Conservation (phyloP, 1,140 invertebrate genomes). For the Heliconius congener region DNA sequence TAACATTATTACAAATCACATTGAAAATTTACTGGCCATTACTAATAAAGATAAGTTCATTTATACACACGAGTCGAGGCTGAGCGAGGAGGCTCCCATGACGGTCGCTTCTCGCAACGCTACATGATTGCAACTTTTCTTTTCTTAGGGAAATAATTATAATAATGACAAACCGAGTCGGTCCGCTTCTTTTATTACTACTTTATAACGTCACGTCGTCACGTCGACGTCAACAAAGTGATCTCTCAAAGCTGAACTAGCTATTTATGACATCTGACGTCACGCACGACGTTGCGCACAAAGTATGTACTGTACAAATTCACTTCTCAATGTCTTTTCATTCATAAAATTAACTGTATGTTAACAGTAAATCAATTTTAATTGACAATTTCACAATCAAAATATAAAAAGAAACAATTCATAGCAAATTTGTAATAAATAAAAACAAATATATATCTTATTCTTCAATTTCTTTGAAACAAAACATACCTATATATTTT, state of each 20-base stretch:
- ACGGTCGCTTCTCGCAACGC: not conserved
- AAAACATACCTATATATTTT: no score
- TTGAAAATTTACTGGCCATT: not conserved
- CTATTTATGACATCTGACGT: not conserved
- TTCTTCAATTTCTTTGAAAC: no score
- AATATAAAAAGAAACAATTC: no score
- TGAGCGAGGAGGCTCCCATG: not conserved
- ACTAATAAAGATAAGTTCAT: not conserved
- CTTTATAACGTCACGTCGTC: not conserved
- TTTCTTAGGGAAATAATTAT: not conserved
- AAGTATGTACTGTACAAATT: not conserved
- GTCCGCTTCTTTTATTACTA: not conserved
- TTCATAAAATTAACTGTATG: not conserved
- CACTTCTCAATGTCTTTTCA: not conserved
- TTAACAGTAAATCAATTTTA: not conserved
- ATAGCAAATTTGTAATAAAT: no score
- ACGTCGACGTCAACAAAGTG: not conserved
- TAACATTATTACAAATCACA: not conserved
- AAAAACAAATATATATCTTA: no score
- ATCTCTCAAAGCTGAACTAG: not conserved
- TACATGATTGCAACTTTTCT: not conserved
- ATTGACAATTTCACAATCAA: not conserved
- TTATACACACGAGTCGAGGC: not conserved
- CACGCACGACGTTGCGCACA: not conserved
- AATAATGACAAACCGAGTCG: not conserved